Base-by-base conservation (phyloP, 1,140 invertebrate genomes). In the Archivesica marissinica region DNA sequence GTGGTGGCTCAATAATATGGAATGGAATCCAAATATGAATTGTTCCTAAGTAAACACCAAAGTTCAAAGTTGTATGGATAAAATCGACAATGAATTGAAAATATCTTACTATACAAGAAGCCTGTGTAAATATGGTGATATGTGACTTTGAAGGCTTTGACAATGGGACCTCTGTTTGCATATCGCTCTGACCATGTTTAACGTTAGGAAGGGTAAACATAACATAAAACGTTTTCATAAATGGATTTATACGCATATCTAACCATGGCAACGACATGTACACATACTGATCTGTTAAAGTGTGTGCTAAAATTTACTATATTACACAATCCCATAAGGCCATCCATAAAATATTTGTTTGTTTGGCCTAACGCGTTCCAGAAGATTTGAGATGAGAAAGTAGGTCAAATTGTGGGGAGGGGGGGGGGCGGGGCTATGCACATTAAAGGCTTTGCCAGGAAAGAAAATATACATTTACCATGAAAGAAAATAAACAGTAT, bases 21-120 rank as follows among this genome's bases (percentile, higher is more conserved):
- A n/a, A n/a, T 44, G 30, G 77, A 50, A 72, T 23, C 41, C 68
- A 56, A 82, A 82, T 41, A 70, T 28, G 52, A 72, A 59, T 82
- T 72, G n/a, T 38, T 35, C 80, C 30, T 54, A 52, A 35, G 30
- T 25, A 82, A 82, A 82, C 66, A 82, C 9, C 7, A 74, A 59
- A 72, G 80, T 70, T 74, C 64, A 70, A 74, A 59, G 54, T 59
- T 35, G 30, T 39, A 74, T 25, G 39, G 13, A 78, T n/a, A 78
- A 82, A 82, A 72, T 82, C 68, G 80, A 82, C 66, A 74, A 47
- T 33, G 23, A 74, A 54, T 82, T 82, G 28, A 50, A 82, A 81
- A 61, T 50, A 17, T n/a, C 52, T 17, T 54, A 28, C 30, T 41
- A 61, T 28, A 50, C 33, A 30, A 35, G 68, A 82, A 68, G 52